A percentile compares a stretch with the other conserved stretches of the same genome.
These are phyloP conservation scores for Oscheius sp. DNA, from an alignment of 1,140 invertebrate species.

Conservation along the genomic window DNA sequence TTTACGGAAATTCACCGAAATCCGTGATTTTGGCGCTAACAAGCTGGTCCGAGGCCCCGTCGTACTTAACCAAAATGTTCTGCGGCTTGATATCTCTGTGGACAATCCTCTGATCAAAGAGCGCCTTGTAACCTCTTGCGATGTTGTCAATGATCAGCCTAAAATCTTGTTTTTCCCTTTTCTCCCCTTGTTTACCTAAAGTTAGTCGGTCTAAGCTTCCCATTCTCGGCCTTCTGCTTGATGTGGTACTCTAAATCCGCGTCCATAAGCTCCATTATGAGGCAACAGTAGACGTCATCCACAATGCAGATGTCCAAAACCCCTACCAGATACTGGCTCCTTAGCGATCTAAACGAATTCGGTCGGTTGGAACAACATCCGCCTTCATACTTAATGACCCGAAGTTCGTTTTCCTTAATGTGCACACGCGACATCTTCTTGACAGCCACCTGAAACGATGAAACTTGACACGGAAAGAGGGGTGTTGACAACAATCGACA, in stretches of 20 bases:
- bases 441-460: constrained; percentile 31
- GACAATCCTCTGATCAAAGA: constrained; percentile 54
- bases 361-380: constrained; percentile 29
- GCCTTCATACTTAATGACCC: constrained; percentile 26
- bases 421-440: constrained; percentile 43
- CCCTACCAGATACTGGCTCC: constrained; percentile 43
- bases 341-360: constrained; percentile 42
- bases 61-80: constrained; percentile 52
- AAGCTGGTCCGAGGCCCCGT: constrained; percentile 36
- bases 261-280: constrained; percentile 56
- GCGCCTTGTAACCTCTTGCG: constrained; percentile 53
- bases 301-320: constrained; percentile 52
- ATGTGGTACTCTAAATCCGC: constrained; percentile 52
- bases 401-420: constrained; percentile 39
- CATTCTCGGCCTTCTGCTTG: constrained; percentile 19
- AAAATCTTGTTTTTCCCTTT: constrained; percentile 18
- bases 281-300: constrained; percentile 45
- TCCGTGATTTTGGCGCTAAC: constrained; percentile 54
- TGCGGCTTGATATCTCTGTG: constrained; percentile 60
- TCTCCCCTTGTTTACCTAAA: constrained; percentile 23
- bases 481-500: not conserved
- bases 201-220: constrained; percentile 32
- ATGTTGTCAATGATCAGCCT: constrained; percentile 51
- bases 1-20: constrained; percentile 43
- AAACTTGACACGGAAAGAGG: constrained; percentile 10